Percentiles rank a stretch among this genome's conserved stretches.
Evolutionary conservation across 2,888 invertebrate genomes (phyloP).

Genomic region (Leptopilina myrica): DNA sequence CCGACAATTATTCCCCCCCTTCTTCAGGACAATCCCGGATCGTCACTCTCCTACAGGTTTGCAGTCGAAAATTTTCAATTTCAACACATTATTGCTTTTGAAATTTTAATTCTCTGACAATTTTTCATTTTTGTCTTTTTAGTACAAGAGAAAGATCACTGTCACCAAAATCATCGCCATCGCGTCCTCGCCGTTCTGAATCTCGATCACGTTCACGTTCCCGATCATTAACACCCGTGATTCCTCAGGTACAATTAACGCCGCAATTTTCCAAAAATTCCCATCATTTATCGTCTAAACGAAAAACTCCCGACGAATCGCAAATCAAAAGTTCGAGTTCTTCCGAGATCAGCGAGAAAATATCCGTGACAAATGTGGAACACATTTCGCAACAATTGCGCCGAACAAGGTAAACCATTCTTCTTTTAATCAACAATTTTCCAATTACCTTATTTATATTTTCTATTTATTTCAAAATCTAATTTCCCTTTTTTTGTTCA

Average conservation of each 20-base stretch:
- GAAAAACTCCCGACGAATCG: background rate
- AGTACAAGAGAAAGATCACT: slow-evolving; percentile 53
- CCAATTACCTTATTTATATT: too few species aligned
- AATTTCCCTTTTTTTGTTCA: too few species aligned
- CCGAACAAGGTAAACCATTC: background rate
- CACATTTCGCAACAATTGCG: slow-evolving; percentile 39
- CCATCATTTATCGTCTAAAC: background rate
- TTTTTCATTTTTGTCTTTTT: background rate
- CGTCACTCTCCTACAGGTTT: slow-evolving; percentile 60
- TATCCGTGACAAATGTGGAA: slow-evolving; percentile 55
- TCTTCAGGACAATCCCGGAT: slow-evolving; percentile 56
- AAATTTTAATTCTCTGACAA: background rate
- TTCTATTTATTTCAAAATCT: too few species aligned
- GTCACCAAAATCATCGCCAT: slow-evolving; percentile 51
- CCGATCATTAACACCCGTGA: slow-evolving; percentile 44
- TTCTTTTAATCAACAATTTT: too few species aligned
- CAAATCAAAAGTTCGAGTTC: slow-evolving; percentile 54
- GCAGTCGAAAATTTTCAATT: background rate
- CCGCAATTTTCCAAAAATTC: slow-evolving; percentile 37
- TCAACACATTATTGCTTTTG: background rate
- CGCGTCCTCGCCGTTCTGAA: slow-evolving; percentile 44
- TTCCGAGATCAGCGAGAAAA: slow-evolving; percentile 57
- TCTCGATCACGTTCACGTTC: slow-evolving; percentile 29
- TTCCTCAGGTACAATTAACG: slow-evolving; percentile 44
- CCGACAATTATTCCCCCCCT: slow-evolving; percentile 62